phyloP scores from a whole-genome alignment of 64 coral and sea anemone genomes.

The Anthopleura sola region DNA sequence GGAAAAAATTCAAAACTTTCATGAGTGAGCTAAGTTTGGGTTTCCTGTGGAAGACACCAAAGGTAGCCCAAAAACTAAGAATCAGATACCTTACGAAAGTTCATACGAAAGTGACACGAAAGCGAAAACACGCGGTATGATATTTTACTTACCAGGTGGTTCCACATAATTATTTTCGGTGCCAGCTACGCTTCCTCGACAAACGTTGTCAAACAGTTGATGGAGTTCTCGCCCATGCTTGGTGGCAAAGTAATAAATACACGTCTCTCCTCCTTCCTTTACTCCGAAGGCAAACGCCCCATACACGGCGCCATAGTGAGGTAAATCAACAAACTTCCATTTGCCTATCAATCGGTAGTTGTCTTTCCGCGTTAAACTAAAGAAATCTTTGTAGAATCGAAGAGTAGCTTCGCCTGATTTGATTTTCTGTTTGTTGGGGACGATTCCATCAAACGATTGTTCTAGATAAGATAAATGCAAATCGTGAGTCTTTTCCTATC shows the following conservation, averaged over 20 bases:
- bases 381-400: constrained; percentile 77
- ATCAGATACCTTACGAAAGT: too few relatives aligned
- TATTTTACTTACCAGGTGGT: not conserved
- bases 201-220: constrained; percentile 78
- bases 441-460: constrained; percentile 72
- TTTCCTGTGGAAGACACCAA: not conserved
- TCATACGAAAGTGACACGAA: not conserved
- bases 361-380: constrained; percentile 76
- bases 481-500: not conserved
- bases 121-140: not conserved
- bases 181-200: constrained; percentile 36
- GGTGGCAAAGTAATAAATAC: constrained; percentile 78
- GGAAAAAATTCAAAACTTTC: too few relatives aligned
- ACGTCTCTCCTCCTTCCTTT: constrained; percentile 25
- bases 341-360: constrained; percentile 64
- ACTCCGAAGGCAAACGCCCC: constrained; percentile 85
- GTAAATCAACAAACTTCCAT: constrained; percentile 80
- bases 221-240: constrained; percentile 68
- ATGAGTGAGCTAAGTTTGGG: not conserved
- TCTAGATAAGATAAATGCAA: constrained; percentile 31
- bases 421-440: constrained; percentile 88
- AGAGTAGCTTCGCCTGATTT: constrained; percentile 83
- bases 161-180: constrained; percentile 18
- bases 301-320: constrained; percentile 75
- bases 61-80: too few relatives aligned